These are phyloP conservation scores for Tautogolabrus adspersus DNA, from an alignment of 2,113 vertebrate species.

Conservation along the genomic window DNA sequence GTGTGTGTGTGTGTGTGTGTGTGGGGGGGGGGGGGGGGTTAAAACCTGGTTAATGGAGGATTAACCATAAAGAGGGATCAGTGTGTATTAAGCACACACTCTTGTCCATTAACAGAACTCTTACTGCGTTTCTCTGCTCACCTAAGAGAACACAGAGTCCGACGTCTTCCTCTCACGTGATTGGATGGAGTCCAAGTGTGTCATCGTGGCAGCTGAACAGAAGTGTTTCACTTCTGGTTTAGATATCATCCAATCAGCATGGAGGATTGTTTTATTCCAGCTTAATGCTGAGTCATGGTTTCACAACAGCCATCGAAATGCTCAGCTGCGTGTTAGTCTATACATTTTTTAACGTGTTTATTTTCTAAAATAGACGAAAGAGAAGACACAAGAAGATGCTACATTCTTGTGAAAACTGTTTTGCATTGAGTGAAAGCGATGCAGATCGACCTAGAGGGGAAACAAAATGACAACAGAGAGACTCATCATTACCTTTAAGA, in stretches of 20 bases:
- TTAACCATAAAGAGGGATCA: slow-evolving; percentile 60
- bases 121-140: slow-evolving; percentile 31
- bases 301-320: background rate
- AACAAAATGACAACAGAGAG: too few relatives aligned
- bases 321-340: too few relatives aligned
- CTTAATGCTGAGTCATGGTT: slow-evolving; percentile 18
- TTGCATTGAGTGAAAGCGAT: too few relatives aligned
- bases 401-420: too few relatives aligned
- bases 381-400: too few relatives aligned
- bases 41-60: slow-evolving; percentile 63
- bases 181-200: slow-evolving; percentile 18
- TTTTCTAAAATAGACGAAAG: too few relatives aligned
- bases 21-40: slow-evolving; percentile 8
- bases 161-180: background rate
- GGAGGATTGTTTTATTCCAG: background rate
- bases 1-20: slow-evolving; percentile 14
- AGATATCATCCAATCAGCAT: background rate
- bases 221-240: slow-evolving; percentile 28
- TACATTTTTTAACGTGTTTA: too few relatives aligned
- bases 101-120: slow-evolving; percentile 49
- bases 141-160: slow-evolving; percentile 25
- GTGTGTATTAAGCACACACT: slow-evolving; percentile 67
- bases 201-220: slow-evolving; percentile 20
- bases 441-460: too few relatives aligned
- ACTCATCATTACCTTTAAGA: too few relatives aligned